A percentile compares a stretch with the other conserved stretches of the same genome.
Conservation (phyloP, 2,888 invertebrate genomes). For the Pterostichus niger region DNA sequence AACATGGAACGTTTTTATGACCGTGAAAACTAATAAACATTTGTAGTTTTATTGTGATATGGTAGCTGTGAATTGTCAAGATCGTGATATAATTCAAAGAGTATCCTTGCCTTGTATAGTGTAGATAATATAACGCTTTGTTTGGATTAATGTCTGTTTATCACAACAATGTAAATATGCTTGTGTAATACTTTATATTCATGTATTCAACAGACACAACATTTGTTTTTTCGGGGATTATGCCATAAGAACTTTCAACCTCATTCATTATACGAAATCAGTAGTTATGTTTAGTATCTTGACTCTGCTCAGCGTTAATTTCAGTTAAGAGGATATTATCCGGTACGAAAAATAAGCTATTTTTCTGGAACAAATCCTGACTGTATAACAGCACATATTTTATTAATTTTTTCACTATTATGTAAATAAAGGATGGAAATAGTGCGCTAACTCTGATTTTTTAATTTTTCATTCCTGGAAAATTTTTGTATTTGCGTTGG, state of each 20-base stretch:
- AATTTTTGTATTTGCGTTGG: no score
- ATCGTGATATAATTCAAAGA: constrained; percentile 18
- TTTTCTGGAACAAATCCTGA: no score
- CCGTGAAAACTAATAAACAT: constrained; percentile 13
- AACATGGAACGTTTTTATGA: neutral
- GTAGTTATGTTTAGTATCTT: no score
- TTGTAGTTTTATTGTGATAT: neutral
- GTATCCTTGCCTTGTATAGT: constrained; percentile 9
- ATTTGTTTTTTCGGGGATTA: neutral
- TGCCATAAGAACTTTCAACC: neutral
- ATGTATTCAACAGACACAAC: neutral
- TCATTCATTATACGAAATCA: no score
- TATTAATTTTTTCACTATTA: no score
- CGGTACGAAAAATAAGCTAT: no score
- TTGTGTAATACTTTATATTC: neutral
- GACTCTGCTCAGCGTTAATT: no score
- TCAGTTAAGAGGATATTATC: no score
- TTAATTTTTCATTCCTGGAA: no score
- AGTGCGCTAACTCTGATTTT: no score
- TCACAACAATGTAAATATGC: neutral
- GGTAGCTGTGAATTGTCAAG: neutral
- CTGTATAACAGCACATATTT: no score
- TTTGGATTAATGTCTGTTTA: neutral
- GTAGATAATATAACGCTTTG: constrained; percentile 12
- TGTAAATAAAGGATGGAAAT: no score